Base-by-base conservation (phyloP, 2,113 vertebrate genomes). In the Piprites chloris region DNA sequence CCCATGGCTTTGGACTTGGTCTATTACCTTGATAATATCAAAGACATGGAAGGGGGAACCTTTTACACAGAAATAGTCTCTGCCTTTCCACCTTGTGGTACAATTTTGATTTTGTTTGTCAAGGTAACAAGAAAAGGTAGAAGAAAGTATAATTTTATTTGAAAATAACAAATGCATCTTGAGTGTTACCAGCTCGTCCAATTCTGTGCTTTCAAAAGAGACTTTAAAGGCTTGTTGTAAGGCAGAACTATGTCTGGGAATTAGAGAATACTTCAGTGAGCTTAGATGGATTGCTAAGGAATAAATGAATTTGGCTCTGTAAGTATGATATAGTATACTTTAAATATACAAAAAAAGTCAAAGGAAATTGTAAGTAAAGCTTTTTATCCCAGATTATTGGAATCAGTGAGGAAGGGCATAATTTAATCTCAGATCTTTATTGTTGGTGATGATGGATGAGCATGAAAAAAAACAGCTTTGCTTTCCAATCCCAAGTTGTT, bases 361-460 rank as follows among this genome's bases (percentile, higher is more conserved):
- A 87, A 95, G 84, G 91, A 96, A 96, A 97, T 94, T 95, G 52
- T 90, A 87, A 94, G 56, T 93, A 95, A 95, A 95, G 81, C 91
- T 91, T 84, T 95, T 95, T 90, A 97, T 95, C 94, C 91, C 42
- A 47, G 52, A 63, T 19, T 67, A 72, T 69, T 92, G 76, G 73
- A 88, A 89, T 92, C 56, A 30, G 50, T 6, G 32, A 89, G 44
- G 49, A 94, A 78, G 77, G 49, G 22, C 37, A 68, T 90, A 65
- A 94, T 92, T 94, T 85, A 82, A 75, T 91, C 56, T 91, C 42
- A 82, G 1, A 68, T 89, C 66, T 89, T 87, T 93, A 30, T 92
- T 95, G 61, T 53, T 92, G 76, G 61, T 92, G 86, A 47, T 89
- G 77, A 87, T 87, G 84, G 73, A 90, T 73, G 28, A 82, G 28